Base-by-base conservation (phyloP, 1,140 invertebrate species). In the Manduca sexta region DNA sequence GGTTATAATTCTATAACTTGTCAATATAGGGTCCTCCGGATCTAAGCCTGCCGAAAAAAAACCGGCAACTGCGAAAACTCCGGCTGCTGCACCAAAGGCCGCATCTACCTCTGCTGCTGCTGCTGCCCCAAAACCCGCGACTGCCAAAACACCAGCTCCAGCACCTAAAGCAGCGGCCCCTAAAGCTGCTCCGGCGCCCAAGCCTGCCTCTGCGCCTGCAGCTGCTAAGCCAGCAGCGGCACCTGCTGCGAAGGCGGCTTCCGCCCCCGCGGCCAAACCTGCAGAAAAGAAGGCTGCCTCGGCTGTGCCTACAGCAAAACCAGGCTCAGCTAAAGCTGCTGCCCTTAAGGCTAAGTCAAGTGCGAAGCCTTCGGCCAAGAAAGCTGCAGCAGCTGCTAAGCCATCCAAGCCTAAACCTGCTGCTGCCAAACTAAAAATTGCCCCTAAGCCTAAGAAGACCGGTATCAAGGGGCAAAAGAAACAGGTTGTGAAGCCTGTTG, bases 391-490 rank as follows among this genome's bases (percentile, higher is more conserved):
- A 37, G 75, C 86, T 13, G 65, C 87, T 1, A 89, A 89, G 53
- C 59, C 83, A 37, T 56, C 80, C 0, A 88, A 89, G 40, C 84
- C 87, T 35, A 86, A 86, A 63, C 75, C 84, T 49, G 80, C 76
- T 47, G 74, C 84, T 11, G 67, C 83, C 17, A 86, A 84, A 49
- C 68, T 86, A 15, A 88, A 87, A 64, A 83, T 87, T 51, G 86
- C 87, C 54, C 83, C 89, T 1, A 93, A 93, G 72, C 88, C 90
- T 1, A 92, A 91, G 52, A 90, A 90, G 56, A 88, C 88, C 76
- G 89, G 74, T 49, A 87, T 83, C 63, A 89, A 86, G 71, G 86
- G 80, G 58, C 81, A 84, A 68, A 89, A 90, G 71, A 87, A 89
- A 60, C 75, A 77, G 47, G 86, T 87, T 49, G 82, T 87, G 10